Base-by-base conservation (phyloP, 2,113 vertebrate genomes). In the Toxotes jaculatrix region DNA sequence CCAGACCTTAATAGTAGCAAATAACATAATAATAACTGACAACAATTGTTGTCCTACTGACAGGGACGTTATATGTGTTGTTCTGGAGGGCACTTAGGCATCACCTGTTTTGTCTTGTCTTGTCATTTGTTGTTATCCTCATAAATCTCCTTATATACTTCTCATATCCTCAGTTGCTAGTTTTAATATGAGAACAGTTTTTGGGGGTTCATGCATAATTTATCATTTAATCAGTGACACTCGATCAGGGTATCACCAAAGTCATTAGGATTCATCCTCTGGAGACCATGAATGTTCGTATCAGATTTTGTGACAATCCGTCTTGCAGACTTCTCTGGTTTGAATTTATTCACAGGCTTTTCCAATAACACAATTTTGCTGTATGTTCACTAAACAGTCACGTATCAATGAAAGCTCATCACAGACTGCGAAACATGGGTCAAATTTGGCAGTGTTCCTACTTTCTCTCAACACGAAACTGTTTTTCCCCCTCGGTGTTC, bases 321-420 rank as follows among this genome's bases (percentile, higher is more conserved):
- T 21, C 38, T 63, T 17, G 64, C 5, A 34, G 43, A 67, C 10
- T 49, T 84, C 38, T n/a, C 13, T 43, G 27, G 17, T 61, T 73
- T 36, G 36, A 34, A 43, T 55, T 12, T 34, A 32, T 53, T 42
- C 40, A 56, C 12, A 27, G 51, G 9, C 16, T 6, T 61, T 27
- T 27, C 27, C 27, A 27, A 27, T 27, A 27, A 27, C 27, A 27
- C 27, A 27, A 27, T 36, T 17, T 42, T 65, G 7, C 59, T 53
- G 0, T 27, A 17, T 64, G 13, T 60, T 69, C 45, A 34, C 53
- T 56, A 31, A 78, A 70, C 64, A 23, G 27, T 42, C 57, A 55
- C 40, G 53, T 69, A 40, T 68, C 7, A 13, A 19, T 57, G 45
- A 77, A 55, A 23, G 60, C 60, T 80, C 57, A 74, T 65, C 19